Conservation (phyloP, 1,140 invertebrate species). For the Aculops lycopersici region DNA sequence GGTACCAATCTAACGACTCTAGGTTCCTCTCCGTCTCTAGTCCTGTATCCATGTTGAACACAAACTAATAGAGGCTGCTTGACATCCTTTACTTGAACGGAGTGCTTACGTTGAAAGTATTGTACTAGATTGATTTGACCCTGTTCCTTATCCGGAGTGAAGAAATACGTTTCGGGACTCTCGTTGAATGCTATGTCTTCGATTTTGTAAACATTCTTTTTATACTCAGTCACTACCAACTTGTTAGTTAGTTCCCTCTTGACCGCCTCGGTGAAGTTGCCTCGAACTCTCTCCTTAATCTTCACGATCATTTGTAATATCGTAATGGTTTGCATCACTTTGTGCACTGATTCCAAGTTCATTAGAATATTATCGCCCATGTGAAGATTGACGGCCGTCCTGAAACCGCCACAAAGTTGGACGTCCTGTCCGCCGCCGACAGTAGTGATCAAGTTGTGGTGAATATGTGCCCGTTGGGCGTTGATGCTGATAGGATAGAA, state of each 20-base stretch:
- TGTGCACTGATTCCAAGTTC: not conserved
- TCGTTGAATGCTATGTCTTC: constrained; percentile 20
- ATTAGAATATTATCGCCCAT: not conserved
- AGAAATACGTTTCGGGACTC: too few species aligned
- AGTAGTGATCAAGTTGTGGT: not conserved
- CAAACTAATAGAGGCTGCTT: constrained; percentile 46
- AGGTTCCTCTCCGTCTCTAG: constrained; percentile 12
- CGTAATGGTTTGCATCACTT: not conserved
- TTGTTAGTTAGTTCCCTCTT: constrained; percentile 10
- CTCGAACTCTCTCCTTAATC: constrained; percentile 11
- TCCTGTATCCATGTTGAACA: constrained; percentile 17
- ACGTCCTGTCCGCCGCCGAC: not conserved
- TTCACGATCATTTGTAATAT: not conserved
- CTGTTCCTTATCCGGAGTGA: too few species aligned
- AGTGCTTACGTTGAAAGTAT: constrained; percentile 30
- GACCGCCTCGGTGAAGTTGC: constrained; percentile 19
- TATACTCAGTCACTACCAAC: constrained; percentile 18
- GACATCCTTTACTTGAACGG: constrained; percentile 34
- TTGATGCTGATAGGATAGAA: too few species aligned
- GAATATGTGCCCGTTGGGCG: not conserved
- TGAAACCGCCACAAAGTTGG: not conserved
- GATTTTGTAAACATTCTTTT: constrained; percentile 19
- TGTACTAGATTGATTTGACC: constrained; percentile 31
- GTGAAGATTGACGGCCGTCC: not conserved
- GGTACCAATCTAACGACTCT: constrained; percentile 35